Base-by-base conservation (phyloP, 2,888 invertebrate genomes). In the Drosophila algonquin region DNA sequence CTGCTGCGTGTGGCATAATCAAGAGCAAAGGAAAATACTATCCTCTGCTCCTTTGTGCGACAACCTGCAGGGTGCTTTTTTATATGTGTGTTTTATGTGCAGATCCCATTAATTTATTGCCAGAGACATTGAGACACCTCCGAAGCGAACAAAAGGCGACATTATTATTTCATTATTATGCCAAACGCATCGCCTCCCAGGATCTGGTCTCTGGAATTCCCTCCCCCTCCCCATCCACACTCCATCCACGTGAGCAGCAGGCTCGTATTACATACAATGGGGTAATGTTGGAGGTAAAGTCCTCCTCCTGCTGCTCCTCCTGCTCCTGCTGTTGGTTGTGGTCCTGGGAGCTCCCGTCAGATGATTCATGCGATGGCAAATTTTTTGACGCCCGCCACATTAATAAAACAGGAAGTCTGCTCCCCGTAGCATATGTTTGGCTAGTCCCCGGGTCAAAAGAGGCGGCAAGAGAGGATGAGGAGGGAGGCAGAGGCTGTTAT, bases 131-230 rank as follows among this genome's bases (percentile, higher is more conserved):
- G 79, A 85, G 80, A 87, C 81, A 85, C 77, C 79, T 81, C 75
- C 63, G 44, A 72, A 50, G 65, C 73, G 72, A 77, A 87, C 87
- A 87, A 86, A 87, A 79, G 79, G 80, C 87, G 85, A 87, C 87
- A 82, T 88, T 87, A 87, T 88, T 87, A 88, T 88, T 87, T 84
- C 87, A 87, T 87, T 87, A 88, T 87, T 88, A 87, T 87, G 89
- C 84, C 87, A 87, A 80, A 72, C 85, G 80, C 87, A 80, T 85
- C 40, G 30, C 30, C 7, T 7, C 30, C 30, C 80, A 79, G 75
- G 69, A 74, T 71, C 71, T n/a, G 40, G n/a, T 32, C 32, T 32
- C 32, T 32, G 32, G 10, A 70, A 59, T 59, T 56, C 65, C 61
- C 48, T 45, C 48, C 45, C 14, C 45, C 35, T 48, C 55, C 16